Evolutionary conservation across 2,113 vertebrate species (phyloP), one percentile per base, ranked within the genome.

Genomic region (Morphnarchus princeps): DNA sequence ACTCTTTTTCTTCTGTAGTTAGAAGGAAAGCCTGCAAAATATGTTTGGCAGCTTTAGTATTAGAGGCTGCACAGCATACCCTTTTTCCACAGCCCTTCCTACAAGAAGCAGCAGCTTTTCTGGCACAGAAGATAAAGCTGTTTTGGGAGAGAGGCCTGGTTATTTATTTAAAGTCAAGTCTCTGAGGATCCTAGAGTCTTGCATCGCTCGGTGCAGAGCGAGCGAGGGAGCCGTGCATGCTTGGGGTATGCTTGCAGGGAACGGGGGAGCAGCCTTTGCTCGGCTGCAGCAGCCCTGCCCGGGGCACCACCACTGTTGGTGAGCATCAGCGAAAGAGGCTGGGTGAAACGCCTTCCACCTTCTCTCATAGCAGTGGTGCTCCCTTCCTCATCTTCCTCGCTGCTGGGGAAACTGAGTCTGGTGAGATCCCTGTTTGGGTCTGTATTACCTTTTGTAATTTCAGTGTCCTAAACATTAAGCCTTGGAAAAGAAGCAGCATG

Each of bases 191-290:
- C 3, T 1, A 17, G 71, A 67, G 61, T 13, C 40, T 45, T 49
- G n/a, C 40, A 13, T 43, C 0, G 1, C 18, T 55, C 9, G 1
- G 0, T 29, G n/a, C 45, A 70, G 83, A 73, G 70, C 0, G 3
- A 42, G 54, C 7, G 7, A 42, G 42, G 55, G 50, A 77, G 21
- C 50, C 1, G 3, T 36, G 50, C 11, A 1, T 25, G 26, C n/a
- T 43, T 9, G 34, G 65, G 70, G n/a, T 22, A 0, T 0, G 0
- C 58, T 57, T 2, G 0, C 49, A 26, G 88, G 90, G 74, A 10
- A 10, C 0, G 2, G 67, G 67, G 45, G 49, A 81, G 28, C 74
- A 90, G 77, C 58, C 38, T 79, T 29, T 25, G 24, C 58, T 52
- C 3, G 3, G 34, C 70, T n/a, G 69, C 29, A 21, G 73, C 89